Percentiles rank a stretch among this genome's conserved stretches.
These are phyloP conservation scores for Elysia chlorotica DNA, from an alignment of 1,140 invertebrate species.

Conservation along the genomic window DNA sequence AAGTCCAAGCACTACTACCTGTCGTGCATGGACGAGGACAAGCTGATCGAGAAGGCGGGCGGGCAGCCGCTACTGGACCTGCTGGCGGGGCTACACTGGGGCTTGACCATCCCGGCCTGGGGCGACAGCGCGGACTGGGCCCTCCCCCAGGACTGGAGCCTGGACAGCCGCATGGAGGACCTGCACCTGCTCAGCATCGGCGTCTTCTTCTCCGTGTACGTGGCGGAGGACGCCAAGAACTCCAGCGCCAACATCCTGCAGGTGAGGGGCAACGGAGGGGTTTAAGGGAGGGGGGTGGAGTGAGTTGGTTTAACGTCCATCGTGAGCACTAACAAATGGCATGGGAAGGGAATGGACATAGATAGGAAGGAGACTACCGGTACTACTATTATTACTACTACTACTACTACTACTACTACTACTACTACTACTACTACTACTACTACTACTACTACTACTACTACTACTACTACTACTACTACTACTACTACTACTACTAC, in stretches of 20 bases:
- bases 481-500: no score
- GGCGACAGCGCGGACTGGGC: constrained; percentile 51
- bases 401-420: no score
- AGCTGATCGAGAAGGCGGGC: constrained; percentile 84
- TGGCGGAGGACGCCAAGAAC: constrained; percentile 92
- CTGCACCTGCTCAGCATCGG: constrained; percentile 82
- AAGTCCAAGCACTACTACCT: constrained; percentile 91
- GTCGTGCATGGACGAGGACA: constrained; percentile 91
- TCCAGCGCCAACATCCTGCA: constrained; percentile 86
- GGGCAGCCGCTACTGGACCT: constrained; percentile 80
- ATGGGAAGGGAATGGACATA: no score
- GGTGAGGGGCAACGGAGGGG: no score
- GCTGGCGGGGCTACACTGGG: constrained; percentile 71
- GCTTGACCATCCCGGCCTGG: constrained; percentile 69
- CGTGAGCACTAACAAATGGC: no score
- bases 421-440: no score
- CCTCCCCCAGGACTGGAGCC: constrained; percentile 71
- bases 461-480: no score
- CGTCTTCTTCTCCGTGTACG: constrained; percentile 79
- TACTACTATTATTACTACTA: no score
- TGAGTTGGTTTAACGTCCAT: no score
- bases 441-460: no score
- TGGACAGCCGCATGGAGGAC: constrained; percentile 78
- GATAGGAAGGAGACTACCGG: no score
- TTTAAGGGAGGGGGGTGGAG: no score